Conservation (phyloP, 2,113 vertebrate species). For the Picathartes gymnocephalus region DNA sequence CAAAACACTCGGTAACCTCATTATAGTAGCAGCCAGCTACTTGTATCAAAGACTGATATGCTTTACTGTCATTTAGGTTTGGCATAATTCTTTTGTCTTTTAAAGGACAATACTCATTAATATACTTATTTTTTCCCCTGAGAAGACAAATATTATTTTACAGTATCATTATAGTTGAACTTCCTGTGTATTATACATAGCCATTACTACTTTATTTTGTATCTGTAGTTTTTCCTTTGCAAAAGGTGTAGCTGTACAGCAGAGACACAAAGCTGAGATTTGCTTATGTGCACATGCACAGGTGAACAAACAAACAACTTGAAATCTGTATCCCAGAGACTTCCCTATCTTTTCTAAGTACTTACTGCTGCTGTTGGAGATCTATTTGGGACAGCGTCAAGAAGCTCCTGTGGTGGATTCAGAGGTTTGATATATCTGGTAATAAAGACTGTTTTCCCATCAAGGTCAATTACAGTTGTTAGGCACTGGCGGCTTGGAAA, state of each 20-base stretch:
- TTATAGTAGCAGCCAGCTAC: not conserved
- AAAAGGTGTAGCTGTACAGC: not conserved
- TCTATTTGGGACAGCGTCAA: slow-evolving; percentile 70
- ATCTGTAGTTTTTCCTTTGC: not conserved
- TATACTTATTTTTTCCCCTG: not conserved
- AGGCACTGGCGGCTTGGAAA: slow-evolving; percentile 85
- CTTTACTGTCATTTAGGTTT: not conserved
- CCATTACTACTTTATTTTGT: not conserved
- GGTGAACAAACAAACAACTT: not conserved
- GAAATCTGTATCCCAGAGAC: not conserved
- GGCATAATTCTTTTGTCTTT: not conserved
- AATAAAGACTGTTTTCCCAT: slow-evolving; percentile 87
- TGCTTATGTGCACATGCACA: fast-evolving
- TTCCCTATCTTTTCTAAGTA: not conserved
- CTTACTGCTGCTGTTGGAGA: slow-evolving; percentile 81
- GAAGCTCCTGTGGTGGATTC: slow-evolving; percentile 86
- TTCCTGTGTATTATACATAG: not conserved
- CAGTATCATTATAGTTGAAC: not conserved
- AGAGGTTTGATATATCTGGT: slow-evolving; percentile 88
- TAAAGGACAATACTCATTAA: not conserved
- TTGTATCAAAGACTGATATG: not conserved
- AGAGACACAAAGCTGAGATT: not conserved
- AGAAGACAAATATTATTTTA: not conserved
- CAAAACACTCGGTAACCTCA: not conserved
- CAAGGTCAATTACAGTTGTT: slow-evolving; percentile 87